phyloP scores from a whole-genome alignment of 2,797 vertebrate genomes.

The Gobio occitaniae region DNA sequence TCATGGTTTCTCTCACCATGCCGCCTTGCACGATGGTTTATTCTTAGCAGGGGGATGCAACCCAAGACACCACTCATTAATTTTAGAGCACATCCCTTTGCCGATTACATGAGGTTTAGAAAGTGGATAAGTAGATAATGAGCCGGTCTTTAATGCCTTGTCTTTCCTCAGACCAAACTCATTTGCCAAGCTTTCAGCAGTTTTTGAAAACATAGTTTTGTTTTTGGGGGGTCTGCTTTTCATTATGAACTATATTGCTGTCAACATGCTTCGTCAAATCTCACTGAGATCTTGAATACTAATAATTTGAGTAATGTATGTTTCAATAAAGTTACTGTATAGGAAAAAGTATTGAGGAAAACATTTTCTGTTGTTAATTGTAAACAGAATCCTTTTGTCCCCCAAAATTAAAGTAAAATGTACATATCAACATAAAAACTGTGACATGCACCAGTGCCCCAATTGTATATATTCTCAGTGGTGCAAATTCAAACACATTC shows the following conservation, averaged over 20 bases:
- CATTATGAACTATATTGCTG: conserved; percentile 29
- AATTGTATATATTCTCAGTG: conserved; percentile 9
- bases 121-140: conserved; percentile 61
- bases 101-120: conserved; percentile 39
- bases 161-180: conserved; percentile 46
- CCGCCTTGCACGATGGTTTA: conserved; percentile 26
- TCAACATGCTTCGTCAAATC: conserved; percentile 27
- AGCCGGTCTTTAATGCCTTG: conserved; percentile 36
- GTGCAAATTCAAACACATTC: conserved; percentile 2
- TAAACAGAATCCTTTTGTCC: neutral
- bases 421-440: neutral
- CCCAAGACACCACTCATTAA: conserved; percentile 29
- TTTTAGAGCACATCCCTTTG: conserved; percentile 52
- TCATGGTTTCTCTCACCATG: conserved; percentile 21
- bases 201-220: conserved; percentile 16
- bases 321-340: conserved; percentile 7
- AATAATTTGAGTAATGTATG: conserved; percentile 13
- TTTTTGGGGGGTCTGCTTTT: conserved; percentile 42
- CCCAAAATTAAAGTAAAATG: neutral
- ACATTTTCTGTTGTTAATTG: conserved; percentile 19
- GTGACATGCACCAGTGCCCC: neutral
- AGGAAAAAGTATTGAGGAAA: neutral
- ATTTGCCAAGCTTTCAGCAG: conserved; percentile 10
- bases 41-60: conserved; percentile 32
- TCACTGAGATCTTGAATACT: conserved; percentile 24